These are phyloP conservation scores for Seira ritae DNA, from an alignment of 2,888 invertebrate genomes.

Conservation along the genomic window DNA sequence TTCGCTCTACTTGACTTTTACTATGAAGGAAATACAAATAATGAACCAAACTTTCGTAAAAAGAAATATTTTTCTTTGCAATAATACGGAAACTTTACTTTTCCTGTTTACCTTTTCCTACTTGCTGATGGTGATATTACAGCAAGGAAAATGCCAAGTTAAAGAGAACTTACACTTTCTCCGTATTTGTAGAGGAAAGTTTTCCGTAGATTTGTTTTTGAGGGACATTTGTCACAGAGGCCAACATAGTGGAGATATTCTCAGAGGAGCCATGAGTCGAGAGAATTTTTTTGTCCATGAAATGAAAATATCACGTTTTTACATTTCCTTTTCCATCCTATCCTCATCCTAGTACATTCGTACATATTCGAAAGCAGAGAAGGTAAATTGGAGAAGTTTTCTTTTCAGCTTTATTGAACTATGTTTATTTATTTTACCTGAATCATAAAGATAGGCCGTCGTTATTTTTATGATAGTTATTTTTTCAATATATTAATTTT, in stretches of 20 bases:
- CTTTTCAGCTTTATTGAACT: neutral
- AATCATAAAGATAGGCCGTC: too few species aligned
- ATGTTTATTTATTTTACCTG: conserved; percentile 19
- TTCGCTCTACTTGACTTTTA: neutral
- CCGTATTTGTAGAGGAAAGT: conserved; percentile 3
- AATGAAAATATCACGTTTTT: conserved; percentile 70
- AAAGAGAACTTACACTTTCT: neutral
- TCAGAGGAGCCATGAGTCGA: conserved; percentile 71
- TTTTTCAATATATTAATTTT: too few species aligned
- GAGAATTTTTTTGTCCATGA: conserved; percentile 68
- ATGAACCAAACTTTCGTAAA: too few species aligned
- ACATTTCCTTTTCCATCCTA: conserved; percentile 12
- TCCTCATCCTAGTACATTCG: too few species aligned
- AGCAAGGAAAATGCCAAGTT: conserved; percentile 36
- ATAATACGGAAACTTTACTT: neutral
- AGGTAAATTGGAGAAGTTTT: neutral
- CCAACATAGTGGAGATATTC: conserved; percentile 31
- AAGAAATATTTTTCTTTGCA: neutral
- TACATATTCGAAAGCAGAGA: neutral
- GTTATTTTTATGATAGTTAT: too few species aligned
- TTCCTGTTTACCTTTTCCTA: conserved; percentile 9
- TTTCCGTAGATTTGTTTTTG: neutral
- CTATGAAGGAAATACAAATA: neutral
- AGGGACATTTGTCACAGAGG: conserved; percentile 55
- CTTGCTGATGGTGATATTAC: neutral